These are phyloP conservation scores for Ips typographus DNA, from an alignment of 1,140 invertebrate genomes.

Conservation along the genomic window DNA sequence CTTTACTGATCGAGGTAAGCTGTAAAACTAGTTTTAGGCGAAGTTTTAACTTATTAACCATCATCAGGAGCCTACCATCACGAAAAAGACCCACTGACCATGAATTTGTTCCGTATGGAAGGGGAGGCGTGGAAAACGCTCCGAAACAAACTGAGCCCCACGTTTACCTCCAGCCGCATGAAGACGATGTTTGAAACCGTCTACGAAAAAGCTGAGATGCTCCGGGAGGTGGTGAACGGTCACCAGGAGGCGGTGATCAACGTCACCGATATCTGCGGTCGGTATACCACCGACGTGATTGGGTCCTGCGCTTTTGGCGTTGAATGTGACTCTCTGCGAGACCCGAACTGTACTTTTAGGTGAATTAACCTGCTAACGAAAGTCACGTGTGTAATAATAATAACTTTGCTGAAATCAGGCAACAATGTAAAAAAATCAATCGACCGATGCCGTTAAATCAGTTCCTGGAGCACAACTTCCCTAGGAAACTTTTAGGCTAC, in stretches of 20 bases:
- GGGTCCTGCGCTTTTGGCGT: constrained; percentile 65
- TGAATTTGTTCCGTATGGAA: constrained; percentile 52
- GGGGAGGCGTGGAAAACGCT: constrained; percentile 55
- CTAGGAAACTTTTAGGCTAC: constrained; percentile 10
- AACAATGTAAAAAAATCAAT: constrained; percentile 35
- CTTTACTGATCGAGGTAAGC: constrained; percentile 22
- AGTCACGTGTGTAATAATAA: background rate
- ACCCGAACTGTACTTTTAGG: constrained; percentile 54
- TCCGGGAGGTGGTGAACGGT: constrained; percentile 35
- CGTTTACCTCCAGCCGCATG: constrained; percentile 55
- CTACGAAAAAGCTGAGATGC: constrained; percentile 36
- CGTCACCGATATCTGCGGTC: constrained; percentile 35
- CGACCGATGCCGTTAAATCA: constrained; percentile 1
- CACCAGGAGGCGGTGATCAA: constrained; percentile 9
- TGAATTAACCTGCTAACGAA: background rate
- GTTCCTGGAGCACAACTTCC: constrained; percentile 11
- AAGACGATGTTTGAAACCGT: constrained; percentile 52
- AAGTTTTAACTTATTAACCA: no score
- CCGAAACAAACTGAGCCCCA: constrained; percentile 52
- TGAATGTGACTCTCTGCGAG: constrained; percentile 58
- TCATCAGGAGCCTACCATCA: constrained; percentile 47
- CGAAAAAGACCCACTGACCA: constrained; percentile 51
- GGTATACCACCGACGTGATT: constrained; percentile 66
- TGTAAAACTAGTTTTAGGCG: background rate
- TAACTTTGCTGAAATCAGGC: background rate